Conservation (phyloP, 2,113 vertebrate genomes). For the Ictalurus furcatus region DNA sequence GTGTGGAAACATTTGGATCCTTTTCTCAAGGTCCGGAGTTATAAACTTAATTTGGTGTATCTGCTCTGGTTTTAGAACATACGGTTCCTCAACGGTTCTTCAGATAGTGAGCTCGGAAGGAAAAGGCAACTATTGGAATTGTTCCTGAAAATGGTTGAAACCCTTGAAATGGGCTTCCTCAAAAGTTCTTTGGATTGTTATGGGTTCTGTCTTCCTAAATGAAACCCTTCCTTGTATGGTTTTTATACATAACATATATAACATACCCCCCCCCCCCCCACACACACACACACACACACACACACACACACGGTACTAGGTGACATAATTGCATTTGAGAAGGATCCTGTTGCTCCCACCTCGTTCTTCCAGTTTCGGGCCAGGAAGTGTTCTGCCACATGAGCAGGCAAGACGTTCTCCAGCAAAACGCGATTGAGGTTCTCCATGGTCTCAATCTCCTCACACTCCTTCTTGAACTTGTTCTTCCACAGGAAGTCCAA, state of each 20-base stretch:
- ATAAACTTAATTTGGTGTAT: neutral
- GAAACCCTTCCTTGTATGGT: neutral
- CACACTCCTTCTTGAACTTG: constrained; percentile 99
- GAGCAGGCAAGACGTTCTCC: constrained; percentile 95
- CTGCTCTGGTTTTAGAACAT: neutral
- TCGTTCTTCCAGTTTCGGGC: constrained; percentile 97
- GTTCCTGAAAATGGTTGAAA: neutral
- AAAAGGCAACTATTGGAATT: neutral
- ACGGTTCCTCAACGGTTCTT: neutral
- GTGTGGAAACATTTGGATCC: neutral
- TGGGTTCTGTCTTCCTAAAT: neutral
- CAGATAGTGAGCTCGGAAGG: neutral
- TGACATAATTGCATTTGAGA: neutral
- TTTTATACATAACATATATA: neutral
- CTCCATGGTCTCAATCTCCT: constrained; percentile 99
- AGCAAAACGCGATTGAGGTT: constrained; percentile 94
- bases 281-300: too few species aligned
- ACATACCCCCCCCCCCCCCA: too few species aligned
- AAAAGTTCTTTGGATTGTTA: neutral
- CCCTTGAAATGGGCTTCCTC: neutral
- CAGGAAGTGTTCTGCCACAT: constrained; percentile 97
- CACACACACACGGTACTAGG: neutral
- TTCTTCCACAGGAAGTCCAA: constrained; percentile 99
- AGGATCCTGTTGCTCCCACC: constrained; percentile 68
- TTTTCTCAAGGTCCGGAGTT: neutral